A percentile compares a stretch with the other conserved stretches of the same genome.
phyloP scores from a whole-genome alignment of 2,113 vertebrate genomes.

The Alaudala cheleensis region DNA sequence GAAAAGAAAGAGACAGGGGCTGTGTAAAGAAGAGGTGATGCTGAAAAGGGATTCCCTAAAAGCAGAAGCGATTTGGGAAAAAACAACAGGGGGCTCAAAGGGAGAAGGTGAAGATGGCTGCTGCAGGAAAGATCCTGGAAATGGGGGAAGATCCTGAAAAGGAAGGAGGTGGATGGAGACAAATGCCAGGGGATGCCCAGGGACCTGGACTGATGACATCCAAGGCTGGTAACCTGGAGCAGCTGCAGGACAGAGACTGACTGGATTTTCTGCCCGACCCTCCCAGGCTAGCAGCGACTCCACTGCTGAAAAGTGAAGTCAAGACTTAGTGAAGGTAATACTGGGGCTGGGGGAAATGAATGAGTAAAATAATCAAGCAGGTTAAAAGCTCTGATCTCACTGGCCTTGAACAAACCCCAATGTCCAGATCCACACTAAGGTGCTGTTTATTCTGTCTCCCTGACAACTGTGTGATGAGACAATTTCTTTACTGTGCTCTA shows the following conservation, averaged over 20 bases:
- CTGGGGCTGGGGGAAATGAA: not conserved
- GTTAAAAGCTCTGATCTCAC: not conserved
- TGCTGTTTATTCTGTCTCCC: not conserved
- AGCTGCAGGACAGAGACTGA: not conserved
- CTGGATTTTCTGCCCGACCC: rapidly evolving
- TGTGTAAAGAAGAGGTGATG: not conserved
- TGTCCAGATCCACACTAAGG: not conserved
- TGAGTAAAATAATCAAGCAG: not conserved
- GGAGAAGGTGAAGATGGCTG: not conserved
- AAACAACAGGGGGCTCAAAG: not conserved
- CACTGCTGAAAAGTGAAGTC: not conserved
- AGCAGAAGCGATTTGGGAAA: not conserved
- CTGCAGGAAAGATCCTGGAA: not conserved
- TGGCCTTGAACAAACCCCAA: not conserved
- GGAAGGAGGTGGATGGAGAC: not conserved
- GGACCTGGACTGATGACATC: not conserved
- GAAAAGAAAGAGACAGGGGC: not conserved
- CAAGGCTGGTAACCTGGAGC: not conserved
- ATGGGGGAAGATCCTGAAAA: not conserved
- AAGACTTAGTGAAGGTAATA: not conserved
- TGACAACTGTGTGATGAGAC: not conserved
- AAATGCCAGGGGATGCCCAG: not conserved
- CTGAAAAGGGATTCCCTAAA: not conserved
- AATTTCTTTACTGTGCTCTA: not conserved
- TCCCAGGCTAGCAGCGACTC: not conserved